Base-by-base conservation (phyloP, 2,113 vertebrate species). In the Rhinoderma darwinii region DNA sequence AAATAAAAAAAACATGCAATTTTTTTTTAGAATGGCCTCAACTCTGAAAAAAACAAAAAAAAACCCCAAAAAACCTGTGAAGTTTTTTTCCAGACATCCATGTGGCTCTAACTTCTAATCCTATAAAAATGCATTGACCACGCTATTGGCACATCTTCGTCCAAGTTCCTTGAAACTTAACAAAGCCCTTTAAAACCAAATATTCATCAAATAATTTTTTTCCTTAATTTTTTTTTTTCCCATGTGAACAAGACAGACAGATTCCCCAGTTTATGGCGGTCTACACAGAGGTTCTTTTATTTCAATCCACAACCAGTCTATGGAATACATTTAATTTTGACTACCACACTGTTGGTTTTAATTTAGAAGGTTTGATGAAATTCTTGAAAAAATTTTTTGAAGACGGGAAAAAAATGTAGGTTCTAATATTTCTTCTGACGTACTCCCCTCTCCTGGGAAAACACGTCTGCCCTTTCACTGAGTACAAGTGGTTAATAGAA, bases 401-500 rank as follows among this genome's bases (percentile, higher is more conserved):
- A 43, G 78, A 25, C 4, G 12, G 17, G 35, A 35, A 32, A 72
- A 83, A 83, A 83, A 63, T n/a, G 27, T 66, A 5, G 22, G 56
- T 59, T 82, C 79, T 82, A 82, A 82, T 82, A 82, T 82, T 82
- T 82, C 79, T 44, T 43, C 39, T 66, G 59, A 63, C 56, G 79
- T 82, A 7, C 25, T 18, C 4, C n/a, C 0, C 39, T 63, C 79
- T 66, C 79, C 25, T 12, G 66, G 68, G 82, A 39, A 39, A 72
- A 80, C 44, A 30, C 30, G 30, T n/a, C 61, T 27, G 15, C 63
- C 78, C 63, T 32, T 73, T 54, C 8, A 20, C 66, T 44, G 47
- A 41, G 81, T 41, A 74, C n/a, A 87, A 87, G 11, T 25, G 77
- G 85, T 87, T 87, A 81, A 87, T 82, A 30, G n/a, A 54, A 82